Base-by-base conservation (phyloP, 1,140 invertebrate species). In the Orchestia grillus region DNA sequence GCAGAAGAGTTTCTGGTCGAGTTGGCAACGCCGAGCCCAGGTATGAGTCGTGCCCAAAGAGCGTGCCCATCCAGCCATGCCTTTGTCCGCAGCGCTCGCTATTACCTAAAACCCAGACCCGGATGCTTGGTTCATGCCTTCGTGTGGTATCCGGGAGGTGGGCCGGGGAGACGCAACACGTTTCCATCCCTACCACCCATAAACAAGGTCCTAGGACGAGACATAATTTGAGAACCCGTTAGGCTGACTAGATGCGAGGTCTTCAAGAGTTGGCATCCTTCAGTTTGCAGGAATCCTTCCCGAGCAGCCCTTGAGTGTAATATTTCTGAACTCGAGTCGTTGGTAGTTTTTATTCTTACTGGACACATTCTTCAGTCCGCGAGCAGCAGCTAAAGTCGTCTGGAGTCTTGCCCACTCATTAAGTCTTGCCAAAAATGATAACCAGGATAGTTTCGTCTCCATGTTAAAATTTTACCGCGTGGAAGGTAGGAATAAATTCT, bases 1-100 rank as follows among this genome's bases (percentile, higher is more conserved):
- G 11, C 62, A 23, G 62, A 77, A 36, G 11, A 36, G 62, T 15
- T 90, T 90, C n/a, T 44, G 36, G 88, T 42, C 43, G 41, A 42
- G 41, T 19, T 90, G 88, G 23, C 88, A 90, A 44, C 15, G 15
- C 88, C n/a, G 88, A 90, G 88, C 41, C 15, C n/a, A 36, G n/a
- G 88, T 42, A 44, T 44, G 88, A 42, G 92, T 94, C 92, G 92
- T 94, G 92, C 90, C 43, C 90, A 36, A 42, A 42, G 44, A 92
- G 90, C 44, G 90, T 92, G 90, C 92, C 92, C 92, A 47, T 44
- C 92, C 92, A 94, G 43, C 92, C 92, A n/a, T 94, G 92, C 92
- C 92, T 94, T 94, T 94, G 92, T 94, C 44, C 92, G 44, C 44
- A 40, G 44, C 44, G 92, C 92, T 94, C 92, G 92, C 92, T 47